Conservation (phyloP, 2,797 vertebrate species). For the Eremophila alpestris region DNA sequence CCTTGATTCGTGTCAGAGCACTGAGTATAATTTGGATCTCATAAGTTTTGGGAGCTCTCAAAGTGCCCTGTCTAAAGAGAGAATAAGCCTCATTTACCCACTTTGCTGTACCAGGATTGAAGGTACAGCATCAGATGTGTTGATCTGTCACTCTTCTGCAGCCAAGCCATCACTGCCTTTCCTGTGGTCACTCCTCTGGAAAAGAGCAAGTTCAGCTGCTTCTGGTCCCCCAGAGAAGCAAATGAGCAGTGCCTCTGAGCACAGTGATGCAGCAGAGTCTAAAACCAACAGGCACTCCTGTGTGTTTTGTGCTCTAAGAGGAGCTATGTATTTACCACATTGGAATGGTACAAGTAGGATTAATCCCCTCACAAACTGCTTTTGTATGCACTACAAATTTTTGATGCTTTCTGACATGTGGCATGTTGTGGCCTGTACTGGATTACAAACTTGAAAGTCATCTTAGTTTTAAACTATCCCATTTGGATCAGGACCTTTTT, state of each 20-base stretch:
- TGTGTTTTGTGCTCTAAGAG: not conserved
- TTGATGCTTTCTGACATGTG: not conserved
- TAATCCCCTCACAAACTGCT: not conserved
- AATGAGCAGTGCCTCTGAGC: not conserved
- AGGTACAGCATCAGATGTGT: not conserved
- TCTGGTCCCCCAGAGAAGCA: not conserved
- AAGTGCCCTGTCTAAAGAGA: not conserved
- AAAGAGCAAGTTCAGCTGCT: not conserved
- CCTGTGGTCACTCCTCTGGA: not conserved
- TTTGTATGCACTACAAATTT: not conserved
- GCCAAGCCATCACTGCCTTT: not conserved
- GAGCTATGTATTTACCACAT: not conserved
- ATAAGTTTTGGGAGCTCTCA: not conserved
- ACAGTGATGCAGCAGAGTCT: not conserved
- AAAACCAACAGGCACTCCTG: fast-evolving
- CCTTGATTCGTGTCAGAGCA: not conserved
- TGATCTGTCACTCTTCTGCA: not conserved
- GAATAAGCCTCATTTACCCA: not conserved
- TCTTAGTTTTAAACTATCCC: not conserved
- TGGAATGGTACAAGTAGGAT: not conserved
- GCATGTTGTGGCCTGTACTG: not conserved
- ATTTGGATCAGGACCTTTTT: not conserved
- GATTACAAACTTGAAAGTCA: not conserved
- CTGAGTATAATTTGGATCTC: not conserved
- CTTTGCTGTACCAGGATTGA: not conserved